Evolutionary conservation across 2,888 invertebrate genomes (phyloP).

Genomic region (Nemurella pictetii): DNA sequence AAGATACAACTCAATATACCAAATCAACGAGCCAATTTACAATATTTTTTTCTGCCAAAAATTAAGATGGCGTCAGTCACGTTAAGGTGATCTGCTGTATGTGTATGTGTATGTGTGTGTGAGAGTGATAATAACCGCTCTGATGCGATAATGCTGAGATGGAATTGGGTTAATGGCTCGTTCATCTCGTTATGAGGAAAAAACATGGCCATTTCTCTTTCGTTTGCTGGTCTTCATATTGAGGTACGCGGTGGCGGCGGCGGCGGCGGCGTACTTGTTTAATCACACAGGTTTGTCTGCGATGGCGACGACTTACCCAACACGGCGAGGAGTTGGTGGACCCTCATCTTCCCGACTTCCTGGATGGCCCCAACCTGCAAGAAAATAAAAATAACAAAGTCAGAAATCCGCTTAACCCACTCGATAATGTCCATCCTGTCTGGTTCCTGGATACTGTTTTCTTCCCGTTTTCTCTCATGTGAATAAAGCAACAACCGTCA

Average conservation of each 20-base stretch:
- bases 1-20: neutral
- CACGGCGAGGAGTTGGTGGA: constrained; percentile 22
- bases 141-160: neutral
- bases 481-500: too few relatives aligned
- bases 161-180: constrained; percentile 2
- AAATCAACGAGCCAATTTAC: neutral
- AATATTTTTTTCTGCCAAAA: neutral
- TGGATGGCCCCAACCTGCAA: constrained; percentile 17
- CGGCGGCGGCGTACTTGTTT: neutral
- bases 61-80: neutral
- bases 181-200: neutral
- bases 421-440: too few relatives aligned
- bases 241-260: neutral
- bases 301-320: constrained; percentile 26
- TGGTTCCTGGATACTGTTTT: too few relatives aligned
- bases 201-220: constrained; percentile 13
- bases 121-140: neutral
- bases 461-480: too few relatives aligned
- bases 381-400: neutral
- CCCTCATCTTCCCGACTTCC: constrained; percentile 33
- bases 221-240: neutral
- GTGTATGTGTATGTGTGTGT: neutral
- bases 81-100: neutral
- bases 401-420: neutral
- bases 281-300: neutral